Evolutionary conservation across 2,113 vertebrate genomes (phyloP).

Genomic region (Bubo scandiacus): DNA sequence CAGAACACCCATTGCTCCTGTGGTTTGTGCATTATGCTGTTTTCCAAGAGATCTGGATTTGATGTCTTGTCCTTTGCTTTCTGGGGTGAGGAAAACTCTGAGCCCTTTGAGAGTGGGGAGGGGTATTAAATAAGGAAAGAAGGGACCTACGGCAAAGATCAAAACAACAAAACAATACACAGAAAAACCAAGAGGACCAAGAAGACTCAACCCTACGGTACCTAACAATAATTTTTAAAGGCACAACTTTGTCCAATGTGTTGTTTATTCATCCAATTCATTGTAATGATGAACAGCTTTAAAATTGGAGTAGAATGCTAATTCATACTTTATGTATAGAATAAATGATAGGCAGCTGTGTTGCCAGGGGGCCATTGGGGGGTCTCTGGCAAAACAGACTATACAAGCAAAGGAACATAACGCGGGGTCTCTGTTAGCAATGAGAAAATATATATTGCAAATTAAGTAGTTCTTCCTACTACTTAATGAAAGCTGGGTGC

Average conservation of each 20-base stretch:
- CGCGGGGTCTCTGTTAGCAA: background rate
- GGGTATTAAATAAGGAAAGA: background rate
- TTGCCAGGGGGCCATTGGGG: background rate
- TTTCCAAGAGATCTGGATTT: constrained; percentile 61
- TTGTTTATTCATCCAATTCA: constrained; percentile 51
- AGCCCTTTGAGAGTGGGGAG: background rate
- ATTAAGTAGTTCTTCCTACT: background rate
- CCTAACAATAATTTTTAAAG: constrained; percentile 53
- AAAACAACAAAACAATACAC: constrained; percentile 12
- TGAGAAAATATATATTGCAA: constrained; percentile 21
- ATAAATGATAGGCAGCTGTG: constrained; percentile 55
- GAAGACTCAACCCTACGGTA: background rate
- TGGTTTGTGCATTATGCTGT: constrained; percentile 34
- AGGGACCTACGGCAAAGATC: constrained; percentile 41
- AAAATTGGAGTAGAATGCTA: constrained; percentile 35
- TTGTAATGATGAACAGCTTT: constrained; percentile 58
- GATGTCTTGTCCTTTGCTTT: constrained; percentile 55
- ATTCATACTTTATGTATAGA: constrained; percentile 30
- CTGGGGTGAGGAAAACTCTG: background rate
- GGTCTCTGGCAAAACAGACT: background rate
- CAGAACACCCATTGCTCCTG: constrained; percentile 52
- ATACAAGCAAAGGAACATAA: background rate
- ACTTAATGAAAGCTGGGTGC: background rate
- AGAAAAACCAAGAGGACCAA: background rate
- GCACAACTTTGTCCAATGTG: constrained; percentile 11